Evolutionary conservation across 1,140 invertebrate genomes (phyloP), one percentile per base, ranked within the genome.

Genomic region (Polypedilum vanderplanki): DNA sequence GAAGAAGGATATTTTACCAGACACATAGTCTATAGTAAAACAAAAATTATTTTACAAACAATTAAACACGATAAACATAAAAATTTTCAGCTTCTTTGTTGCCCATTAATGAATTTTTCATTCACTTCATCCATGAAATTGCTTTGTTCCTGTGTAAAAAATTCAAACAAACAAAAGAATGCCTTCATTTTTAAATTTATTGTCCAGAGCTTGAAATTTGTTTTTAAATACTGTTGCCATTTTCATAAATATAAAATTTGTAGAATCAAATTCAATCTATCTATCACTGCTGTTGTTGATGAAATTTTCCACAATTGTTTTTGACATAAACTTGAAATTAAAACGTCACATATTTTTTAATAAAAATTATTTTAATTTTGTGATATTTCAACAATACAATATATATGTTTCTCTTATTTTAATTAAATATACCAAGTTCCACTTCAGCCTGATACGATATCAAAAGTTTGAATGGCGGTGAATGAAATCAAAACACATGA

Each of bases 111-210:
- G 46, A 57, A 15, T 57, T 12, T 9, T 57, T 57, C 46, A 57
- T 57, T 57, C 46, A n/a, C 46, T 57, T 57, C 46, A 57, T 57
- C 46, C 46, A 57, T 57, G 46, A 57, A 57, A 57, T 57, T 57
- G 46, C 12, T 57, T 57, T 57, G 46, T 15, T 57, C 46, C 12
- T 57, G 46, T 57, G n/a, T 57, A 4, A 12, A 57, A 57, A 12
- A 57, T 57, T 33, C 24, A 33, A 33, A 33, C 24, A 33, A 33
- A 33, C 24, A 57, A 57, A 57, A 3, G 15, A 57, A 57, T 57
- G 46, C 46, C 46, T 57, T 57, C 46, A n/a, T n/a, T 57, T 33
- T 33, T 57, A n/a, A 57, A 57, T 57, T 57, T 57, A 57, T 57
- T 57, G 9, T 57, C 0, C 10, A 57, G 46, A 57, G 46, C 2